Conservation (phyloP, 2,888 invertebrate genomes). For the Strigamia transsilvanica region DNA sequence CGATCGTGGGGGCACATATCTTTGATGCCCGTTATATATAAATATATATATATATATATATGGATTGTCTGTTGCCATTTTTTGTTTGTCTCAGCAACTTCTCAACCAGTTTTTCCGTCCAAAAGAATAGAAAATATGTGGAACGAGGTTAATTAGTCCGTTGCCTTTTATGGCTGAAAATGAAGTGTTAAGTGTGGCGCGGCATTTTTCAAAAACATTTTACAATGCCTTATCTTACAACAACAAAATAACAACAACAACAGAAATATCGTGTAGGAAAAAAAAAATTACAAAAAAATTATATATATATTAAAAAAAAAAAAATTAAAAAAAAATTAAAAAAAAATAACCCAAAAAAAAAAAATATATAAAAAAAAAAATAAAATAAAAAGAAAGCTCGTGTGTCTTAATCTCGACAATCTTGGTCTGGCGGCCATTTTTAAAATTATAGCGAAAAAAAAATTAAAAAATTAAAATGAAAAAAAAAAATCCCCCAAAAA, state of each 20-base stretch:
- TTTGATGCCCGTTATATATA: background rate
- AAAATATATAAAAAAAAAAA: background rate
- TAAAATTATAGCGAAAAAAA: constrained; percentile 1
- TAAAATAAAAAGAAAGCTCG: background rate
- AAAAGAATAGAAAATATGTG: background rate
- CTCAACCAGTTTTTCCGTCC: constrained; percentile 7
- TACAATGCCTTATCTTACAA: constrained; percentile 10
- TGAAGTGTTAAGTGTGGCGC: constrained; percentile 33
- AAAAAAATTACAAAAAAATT: background rate
- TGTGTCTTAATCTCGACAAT: constrained; percentile 49
- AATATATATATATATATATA: constrained; percentile 12
- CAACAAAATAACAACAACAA: background rate
- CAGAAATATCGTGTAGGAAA: background rate
- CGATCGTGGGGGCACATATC: background rate
- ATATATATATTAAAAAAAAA: background rate
- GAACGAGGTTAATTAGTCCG: constrained; percentile 9
- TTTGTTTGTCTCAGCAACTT: background rate
- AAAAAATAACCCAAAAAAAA: background rate
- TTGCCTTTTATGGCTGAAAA: background rate
- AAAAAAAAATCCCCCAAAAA: background rate
- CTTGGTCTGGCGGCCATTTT: constrained; percentile 38
- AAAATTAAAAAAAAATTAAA: background rate
- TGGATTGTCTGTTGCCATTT: constrained; percentile 3
- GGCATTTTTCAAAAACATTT: constrained; percentile 20
- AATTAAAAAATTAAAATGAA: background rate